These are phyloP conservation scores for Hydrozoanthus tunicans DNA, from an alignment of 64 coral and sea anemone genomes.

Conservation along the genomic window DNA sequence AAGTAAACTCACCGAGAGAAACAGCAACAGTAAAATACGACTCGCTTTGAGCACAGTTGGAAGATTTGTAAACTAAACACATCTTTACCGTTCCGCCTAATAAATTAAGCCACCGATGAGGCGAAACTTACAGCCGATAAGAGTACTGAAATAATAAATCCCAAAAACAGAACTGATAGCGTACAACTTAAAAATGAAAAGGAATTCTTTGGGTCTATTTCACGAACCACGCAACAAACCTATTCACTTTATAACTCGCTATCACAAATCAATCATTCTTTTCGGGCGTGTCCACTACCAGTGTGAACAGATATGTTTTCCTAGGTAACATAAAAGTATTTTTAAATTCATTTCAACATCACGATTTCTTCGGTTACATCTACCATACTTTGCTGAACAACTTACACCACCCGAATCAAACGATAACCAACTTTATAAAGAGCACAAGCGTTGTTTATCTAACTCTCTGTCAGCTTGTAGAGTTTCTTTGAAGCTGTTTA, in stretches of 20 bases:
- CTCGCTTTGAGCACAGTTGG: conserved; percentile 37
- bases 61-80: conserved; percentile 12
- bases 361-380: not conserved
- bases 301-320: not conserved
- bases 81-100: conserved; percentile 2
- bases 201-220: not conserved
- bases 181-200: conserved; percentile 2
- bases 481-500: too few species aligned
- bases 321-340: not conserved
- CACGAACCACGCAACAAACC: not conserved
- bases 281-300: conserved; percentile 8
- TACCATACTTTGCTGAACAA: not conserved
- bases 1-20: not conserved
- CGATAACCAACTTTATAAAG: not conserved
- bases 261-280: not conserved
- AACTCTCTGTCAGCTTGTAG: too few species aligned
- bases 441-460: too few species aligned
- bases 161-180: not conserved
- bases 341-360: not conserved
- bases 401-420: not conserved
- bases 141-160: not conserved
- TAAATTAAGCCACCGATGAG: not conserved
- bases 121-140: not conserved
- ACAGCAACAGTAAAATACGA: conserved; percentile 31
- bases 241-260: not conserved